Evolutionary conservation across 2,113 vertebrate genomes (phyloP).

Genomic region (Litocranius walleri): DNA sequence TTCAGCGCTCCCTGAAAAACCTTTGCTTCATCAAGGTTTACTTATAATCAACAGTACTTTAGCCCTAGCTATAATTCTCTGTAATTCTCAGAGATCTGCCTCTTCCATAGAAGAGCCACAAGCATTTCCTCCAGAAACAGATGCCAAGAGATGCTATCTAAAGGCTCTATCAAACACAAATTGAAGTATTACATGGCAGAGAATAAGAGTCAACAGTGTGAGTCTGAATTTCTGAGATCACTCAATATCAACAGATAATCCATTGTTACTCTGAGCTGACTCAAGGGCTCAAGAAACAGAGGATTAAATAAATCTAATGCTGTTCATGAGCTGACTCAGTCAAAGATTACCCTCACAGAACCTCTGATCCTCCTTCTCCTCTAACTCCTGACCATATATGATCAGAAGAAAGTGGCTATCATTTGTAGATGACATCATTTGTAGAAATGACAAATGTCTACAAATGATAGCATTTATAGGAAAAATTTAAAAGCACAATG

Average conservation of each 20-base stretch:
- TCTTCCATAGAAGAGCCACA: not conserved
- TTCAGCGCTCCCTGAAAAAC: not conserved
- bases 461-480: not conserved
- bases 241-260: not conserved
- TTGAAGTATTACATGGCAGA: not conserved
- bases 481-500: not conserved
- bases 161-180: slow-evolving; percentile 15
- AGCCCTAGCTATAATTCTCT: not conserved
- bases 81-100: not conserved
- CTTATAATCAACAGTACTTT: not conserved
- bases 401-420: not conserved
- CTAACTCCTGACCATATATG: not conserved
- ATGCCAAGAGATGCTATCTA: not conserved
- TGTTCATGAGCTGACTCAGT: not conserved
- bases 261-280: not conserved
- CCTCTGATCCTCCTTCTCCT: not conserved
- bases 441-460: not conserved
- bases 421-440: not conserved
- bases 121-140: slow-evolving; percentile 13
- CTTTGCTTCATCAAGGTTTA: not conserved
- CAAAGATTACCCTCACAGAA: not conserved
- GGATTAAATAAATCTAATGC: slow-evolving; percentile 21
- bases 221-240: not conserved
- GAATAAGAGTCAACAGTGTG: not conserved
- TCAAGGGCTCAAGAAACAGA: not conserved